These are phyloP conservation scores for Drosophila dives DNA, from an alignment of 2,888 invertebrate species.

Conservation along the genomic window DNA sequence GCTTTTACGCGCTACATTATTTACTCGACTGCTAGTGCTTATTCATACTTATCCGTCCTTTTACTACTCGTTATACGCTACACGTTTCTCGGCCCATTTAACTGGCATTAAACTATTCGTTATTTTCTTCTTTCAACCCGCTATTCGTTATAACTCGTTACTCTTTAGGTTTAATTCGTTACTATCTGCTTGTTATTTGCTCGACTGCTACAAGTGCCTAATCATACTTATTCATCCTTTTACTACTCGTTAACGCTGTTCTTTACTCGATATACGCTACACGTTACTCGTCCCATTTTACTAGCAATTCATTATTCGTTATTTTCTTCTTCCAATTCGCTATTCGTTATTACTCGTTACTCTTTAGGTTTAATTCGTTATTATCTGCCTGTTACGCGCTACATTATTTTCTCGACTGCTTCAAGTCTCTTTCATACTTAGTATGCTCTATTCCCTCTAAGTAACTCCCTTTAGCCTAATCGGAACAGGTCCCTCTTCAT, in stretches of 20 bases:
- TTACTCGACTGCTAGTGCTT: background rate
- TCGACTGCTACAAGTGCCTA: background rate
- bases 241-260: background rate
- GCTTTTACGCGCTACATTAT: background rate
- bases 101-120: background rate
- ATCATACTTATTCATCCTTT: background rate
- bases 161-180: background rate
- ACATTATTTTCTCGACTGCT: background rate
- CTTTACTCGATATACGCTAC: background rate
- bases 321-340: background rate
- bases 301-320: background rate
- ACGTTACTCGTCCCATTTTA: conserved; percentile 7
- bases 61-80: background rate
- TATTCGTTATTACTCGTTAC: background rate
- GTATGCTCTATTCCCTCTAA: background rate
- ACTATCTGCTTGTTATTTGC: background rate
- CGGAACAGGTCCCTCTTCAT: background rate
- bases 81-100: conserved; percentile 4
- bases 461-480: background rate
- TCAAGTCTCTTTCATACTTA: background rate
- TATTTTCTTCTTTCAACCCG: background rate
- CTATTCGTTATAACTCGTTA: background rate
- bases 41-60: background rate
- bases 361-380: background rate
- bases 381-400: too few relatives aligned